Evolutionary conservation across 1,140 invertebrate genomes (phyloP), one percentile per base, ranked within the genome.

Genomic region (Octopus sinensis): DNA sequence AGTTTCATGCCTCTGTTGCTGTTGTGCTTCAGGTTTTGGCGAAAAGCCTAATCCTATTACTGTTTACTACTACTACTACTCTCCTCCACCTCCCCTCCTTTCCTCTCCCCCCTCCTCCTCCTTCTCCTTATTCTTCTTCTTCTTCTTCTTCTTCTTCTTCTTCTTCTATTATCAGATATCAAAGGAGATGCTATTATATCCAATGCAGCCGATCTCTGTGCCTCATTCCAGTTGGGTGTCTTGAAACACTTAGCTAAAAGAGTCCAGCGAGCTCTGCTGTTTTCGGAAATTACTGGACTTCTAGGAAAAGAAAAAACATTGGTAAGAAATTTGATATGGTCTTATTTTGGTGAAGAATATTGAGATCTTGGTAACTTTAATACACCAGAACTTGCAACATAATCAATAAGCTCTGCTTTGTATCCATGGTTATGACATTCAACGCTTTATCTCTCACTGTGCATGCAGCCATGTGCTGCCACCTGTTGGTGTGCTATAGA

Each of bases 131-230:
- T n/a, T 23, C 56, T 17, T 17, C 17, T 17, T 62, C 56, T 17
- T 62, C 56, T 62, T 4, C 56, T 62, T 4, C 17, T 17, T 4
- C 9, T 62, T 4, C 17, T 62, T 17, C 17, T 17, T 17, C 17
- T 17, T 62, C 56, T 62, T 62, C 17, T 17, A 12, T 17, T 82
- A 87, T 30, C 79, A 93, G 91, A 90, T 87, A 85, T 94, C 23
- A 87, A 90, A 53, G 93, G 92, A 52, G 94, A 95, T 91, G 92
- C 91, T 53, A 89, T 97, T 7, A 93, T 98, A 79, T 95, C 96
- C 7, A 93, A 94, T 88, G 92, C 95, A n/a, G 91, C 93, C 82
- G 95, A 98, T 89, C 89, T 98, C 5, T 98, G 96, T 93, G 96
- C 96, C 12, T 94, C 93, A 76, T 93, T 97, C 88, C 94, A 97